Percentiles rank a stretch among this genome's conserved stretches.
phyloP scores from a whole-genome alignment of 1,140 invertebrate species.

The Caenorhabditis latens region DNA sequence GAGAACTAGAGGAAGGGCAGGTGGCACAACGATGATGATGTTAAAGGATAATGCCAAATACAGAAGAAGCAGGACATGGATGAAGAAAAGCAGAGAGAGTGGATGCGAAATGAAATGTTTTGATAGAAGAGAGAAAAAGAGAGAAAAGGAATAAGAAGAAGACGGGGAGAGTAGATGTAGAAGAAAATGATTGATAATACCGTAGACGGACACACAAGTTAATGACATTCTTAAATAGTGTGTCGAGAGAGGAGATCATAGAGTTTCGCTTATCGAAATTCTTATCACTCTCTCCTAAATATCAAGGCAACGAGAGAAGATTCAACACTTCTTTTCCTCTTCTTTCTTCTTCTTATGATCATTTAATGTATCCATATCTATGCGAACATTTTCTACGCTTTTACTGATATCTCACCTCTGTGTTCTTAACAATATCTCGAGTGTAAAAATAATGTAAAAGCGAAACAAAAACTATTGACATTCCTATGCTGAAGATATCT shows the following conservation, averaged over 20 bases:
- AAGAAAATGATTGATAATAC: slow-evolving; percentile 57
- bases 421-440: too few species aligned
- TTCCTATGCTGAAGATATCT: too few species aligned
- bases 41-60: neutral
- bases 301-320: too few species aligned
- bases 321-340: too few species aligned
- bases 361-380: too few species aligned
- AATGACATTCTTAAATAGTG: neutral
- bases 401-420: too few species aligned
- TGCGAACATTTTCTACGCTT: too few species aligned
- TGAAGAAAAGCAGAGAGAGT: neutral
- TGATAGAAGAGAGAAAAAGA: neutral
- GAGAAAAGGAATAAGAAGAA: neutral
- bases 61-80: neutral
- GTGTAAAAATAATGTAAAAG: too few species aligned
- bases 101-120: neutral
- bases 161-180: slow-evolving; percentile 10
- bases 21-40: neutral
- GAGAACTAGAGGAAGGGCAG: slow-evolving; percentile 21
- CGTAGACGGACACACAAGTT: slow-evolving; percentile 48
- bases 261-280: slow-evolving; percentile 40
- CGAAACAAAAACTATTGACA: too few species aligned
- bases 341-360: too few species aligned
- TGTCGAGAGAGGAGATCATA: neutral
- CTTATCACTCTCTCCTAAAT: slow-evolving; percentile 2